phyloP scores from a whole-genome alignment of 1,140 invertebrate genomes.

The Orchestia grillus region DNA sequence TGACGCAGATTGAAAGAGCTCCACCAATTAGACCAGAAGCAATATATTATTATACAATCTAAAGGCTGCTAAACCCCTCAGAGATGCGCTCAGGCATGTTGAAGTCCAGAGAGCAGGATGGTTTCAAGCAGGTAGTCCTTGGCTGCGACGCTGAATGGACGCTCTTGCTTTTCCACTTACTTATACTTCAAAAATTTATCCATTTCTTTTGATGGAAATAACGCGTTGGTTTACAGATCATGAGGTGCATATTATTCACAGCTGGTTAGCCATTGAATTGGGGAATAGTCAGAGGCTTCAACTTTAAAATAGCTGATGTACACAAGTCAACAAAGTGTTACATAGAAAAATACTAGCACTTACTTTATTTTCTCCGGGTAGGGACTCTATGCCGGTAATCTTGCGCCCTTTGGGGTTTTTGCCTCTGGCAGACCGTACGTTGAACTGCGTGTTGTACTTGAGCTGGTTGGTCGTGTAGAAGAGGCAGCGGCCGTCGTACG shows the following conservation, averaged over 20 bases:
- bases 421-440: slow-evolving; percentile 92
- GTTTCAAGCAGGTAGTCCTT: too few species aligned
- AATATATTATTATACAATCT: too few species aligned
- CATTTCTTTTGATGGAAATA: neutral
- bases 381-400: slow-evolving; percentile 96
- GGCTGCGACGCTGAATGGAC: too few species aligned
- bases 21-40: too few species aligned
- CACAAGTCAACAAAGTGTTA: neutral
- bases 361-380: slow-evolving; percentile 94
- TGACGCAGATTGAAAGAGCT: too few species aligned
- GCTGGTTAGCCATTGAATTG: neutral
- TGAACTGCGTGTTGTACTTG: slow-evolving; percentile 98
- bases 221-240: neutral
- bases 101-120: too few species aligned
- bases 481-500: slow-evolving; percentile 97
- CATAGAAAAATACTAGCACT: neutral
- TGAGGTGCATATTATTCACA: neutral
- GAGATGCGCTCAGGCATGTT: too few species aligned
- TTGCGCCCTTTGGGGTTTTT: slow-evolving; percentile 95
- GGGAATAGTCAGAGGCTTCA: neutral
- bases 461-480: slow-evolving; percentile 98
- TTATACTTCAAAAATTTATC: neutral
- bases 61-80: too few species aligned
- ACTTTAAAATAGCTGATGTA: neutral
- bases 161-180: neutral